Conservation (phyloP, 37 sponge, comb jelly and placozoan genomes). For the Halichondria panicea region DNA sequence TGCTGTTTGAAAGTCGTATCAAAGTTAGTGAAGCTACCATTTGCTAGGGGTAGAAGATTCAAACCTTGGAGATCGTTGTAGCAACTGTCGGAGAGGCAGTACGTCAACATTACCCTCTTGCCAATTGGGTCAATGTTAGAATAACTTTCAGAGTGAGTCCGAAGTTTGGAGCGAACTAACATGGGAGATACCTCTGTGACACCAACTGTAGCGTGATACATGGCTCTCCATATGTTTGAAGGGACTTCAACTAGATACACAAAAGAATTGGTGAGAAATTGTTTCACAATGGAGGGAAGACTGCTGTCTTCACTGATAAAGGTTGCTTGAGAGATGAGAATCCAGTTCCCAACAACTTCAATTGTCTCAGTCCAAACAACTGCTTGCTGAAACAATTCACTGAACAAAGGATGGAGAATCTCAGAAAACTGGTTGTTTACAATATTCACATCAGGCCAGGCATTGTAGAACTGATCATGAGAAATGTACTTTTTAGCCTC, state of each 20-base stretch:
- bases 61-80: slow-evolving; percentile 26
- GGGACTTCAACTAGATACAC: slow-evolving; percentile 23
- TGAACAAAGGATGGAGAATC: slow-evolving; percentile 26
- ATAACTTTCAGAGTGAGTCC: slow-evolving; percentile 8
- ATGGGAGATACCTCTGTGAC: slow-evolving; percentile 15
- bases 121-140: not conserved
- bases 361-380: slow-evolving; percentile 6
- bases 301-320: not conserved
- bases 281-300: not conserved
- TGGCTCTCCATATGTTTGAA: slow-evolving; percentile 11
- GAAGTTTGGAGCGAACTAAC: slow-evolving; percentile 11
- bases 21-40: slow-evolving; percentile 41
- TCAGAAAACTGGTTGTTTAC: slow-evolving; percentile 33
- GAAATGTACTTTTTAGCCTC: slow-evolving; percentile 7
- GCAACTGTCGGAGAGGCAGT: slow-evolving; percentile 36
- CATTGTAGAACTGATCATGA: slow-evolving; percentile 16
- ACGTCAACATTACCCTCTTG: slow-evolving; percentile 32
- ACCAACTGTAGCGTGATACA: not conserved
- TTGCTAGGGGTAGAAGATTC: slow-evolving; percentile 41
- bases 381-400: not conserved
- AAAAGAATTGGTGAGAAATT: slow-evolving; percentile 4
- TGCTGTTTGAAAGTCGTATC: not conserved
- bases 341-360: slow-evolving; percentile 23
- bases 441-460: slow-evolving; percentile 32
- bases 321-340: not conserved